Base-by-base conservation (phyloP, 92 coral and sea anemone genomes). In the Scolanthus callimorphus region DNA sequence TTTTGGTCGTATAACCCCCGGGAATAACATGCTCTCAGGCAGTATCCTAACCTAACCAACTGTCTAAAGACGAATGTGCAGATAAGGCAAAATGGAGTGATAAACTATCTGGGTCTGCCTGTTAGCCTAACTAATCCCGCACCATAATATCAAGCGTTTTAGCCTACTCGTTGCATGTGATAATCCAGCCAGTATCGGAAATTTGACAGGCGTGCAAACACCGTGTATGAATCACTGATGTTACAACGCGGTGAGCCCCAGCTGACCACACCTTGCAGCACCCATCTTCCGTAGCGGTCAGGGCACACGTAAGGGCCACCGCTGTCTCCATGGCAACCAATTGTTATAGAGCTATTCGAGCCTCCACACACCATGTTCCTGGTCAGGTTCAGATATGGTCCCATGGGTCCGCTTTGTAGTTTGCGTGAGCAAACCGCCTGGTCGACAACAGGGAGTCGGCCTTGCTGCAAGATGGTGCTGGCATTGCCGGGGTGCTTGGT, bases 261-360 rank as follows among this genome's bases (percentile, higher is more conserved):
- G n/a, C n/a, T n/a, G n/a, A n/a, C n/a, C n/a, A n/a, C 81, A 9
- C 95, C 95, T 28, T 86, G 88, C 25, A 86, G 77, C 25, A 70
- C 80, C 95, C 95, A 86, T n/a, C n/a, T n/a, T 23, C 92, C 92
- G 63, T 48, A 43, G 22, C 60, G n/a, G 43, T 61, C 62, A 27
- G 50, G 71, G 60, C 95, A 86, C 29, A 86, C 95, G 62, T 51
- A 86, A 15, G 95, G 95, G 8, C 95, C 95, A 11, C 95, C 88
- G 23, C 95, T 86, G 63, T 86, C 95, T 49, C 95, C 95, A 81
- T 86, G 88, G 44, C 95, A 86, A 65, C 95, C 88, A 54, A 88
- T 74, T 9, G 59, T 73, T 27, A 55, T 65, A 22, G 78, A 65
- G 1, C 88, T 88, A 20, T 56, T 60, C 29, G 65, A 71, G 25